Percentiles rank a stretch among this genome's conserved stretches.
phyloP scores from a whole-genome alignment of 2,797 vertebrate genomes.

The Sternotherus odoratus region DNA sequence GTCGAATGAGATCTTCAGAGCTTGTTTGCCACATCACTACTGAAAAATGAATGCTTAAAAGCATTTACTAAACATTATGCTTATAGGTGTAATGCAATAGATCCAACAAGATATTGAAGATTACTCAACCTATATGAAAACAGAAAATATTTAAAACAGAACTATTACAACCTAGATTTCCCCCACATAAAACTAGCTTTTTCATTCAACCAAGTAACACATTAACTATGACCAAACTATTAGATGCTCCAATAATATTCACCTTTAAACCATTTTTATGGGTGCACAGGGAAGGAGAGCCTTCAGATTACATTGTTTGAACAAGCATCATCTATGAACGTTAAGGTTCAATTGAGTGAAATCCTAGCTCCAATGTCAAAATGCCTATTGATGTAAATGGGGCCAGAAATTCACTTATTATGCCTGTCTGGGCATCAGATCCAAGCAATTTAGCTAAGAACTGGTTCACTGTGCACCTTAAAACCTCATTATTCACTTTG shows the following conservation, averaged over 20 bases:
- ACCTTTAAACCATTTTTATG: neutral
- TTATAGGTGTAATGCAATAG: neutral
- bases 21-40: constrained; percentile 23
- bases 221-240: constrained; percentile 56
- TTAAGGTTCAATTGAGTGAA: neutral
- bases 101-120: constrained; percentile 6
- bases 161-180: constrained; percentile 64
- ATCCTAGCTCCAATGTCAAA: neutral
- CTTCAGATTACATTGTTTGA: constrained; percentile 2
- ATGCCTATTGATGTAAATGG: neutral
- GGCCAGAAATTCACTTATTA: neutral
- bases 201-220: constrained; percentile 35
- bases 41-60: constrained; percentile 36
- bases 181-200: constrained; percentile 62
- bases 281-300: neutral
- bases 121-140: constrained; percentile 65
- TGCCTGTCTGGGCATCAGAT: neutral
- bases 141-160: constrained; percentile 67
- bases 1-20: neutral
- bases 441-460: neutral
- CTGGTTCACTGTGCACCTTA: neutral
- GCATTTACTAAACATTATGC: neutral
- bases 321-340: constrained; percentile 26
- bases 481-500: neutral
- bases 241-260: constrained; percentile 52